These are phyloP conservation scores for Dolichotis patagonum DNA, from an alignment of 2,113 vertebrate genomes.

Conservation along the genomic window DNA sequence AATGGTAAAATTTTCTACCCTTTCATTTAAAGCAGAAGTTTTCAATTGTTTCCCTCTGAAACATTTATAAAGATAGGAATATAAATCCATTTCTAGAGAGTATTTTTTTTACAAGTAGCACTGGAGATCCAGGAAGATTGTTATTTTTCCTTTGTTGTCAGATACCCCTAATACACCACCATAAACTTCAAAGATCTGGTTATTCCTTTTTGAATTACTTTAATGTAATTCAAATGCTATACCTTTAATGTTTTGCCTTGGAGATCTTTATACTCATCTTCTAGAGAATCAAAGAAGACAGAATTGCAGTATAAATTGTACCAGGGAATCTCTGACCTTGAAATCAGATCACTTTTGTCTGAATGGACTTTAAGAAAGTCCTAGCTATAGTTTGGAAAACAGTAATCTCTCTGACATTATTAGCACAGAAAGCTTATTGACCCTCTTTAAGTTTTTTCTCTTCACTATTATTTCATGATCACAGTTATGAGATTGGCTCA, in stretches of 20 bases:
- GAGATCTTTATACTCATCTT: background rate
- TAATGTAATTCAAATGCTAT: slow-evolving; percentile 2
- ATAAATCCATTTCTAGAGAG: background rate
- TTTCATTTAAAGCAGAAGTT: background rate
- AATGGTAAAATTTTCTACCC: background rate
- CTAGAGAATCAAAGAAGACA: slow-evolving; percentile 9
- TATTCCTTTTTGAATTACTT: background rate
- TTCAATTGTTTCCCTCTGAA: background rate
- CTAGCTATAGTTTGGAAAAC: background rate
- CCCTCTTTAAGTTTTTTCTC: background rate
- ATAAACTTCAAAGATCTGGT: background rate
- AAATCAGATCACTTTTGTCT: background rate
- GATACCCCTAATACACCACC: background rate
- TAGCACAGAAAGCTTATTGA: background rate
- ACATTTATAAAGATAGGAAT: background rate
- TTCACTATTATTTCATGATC: background rate
- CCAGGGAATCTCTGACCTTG: background rate
- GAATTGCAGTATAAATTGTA: background rate
- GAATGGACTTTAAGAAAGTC: background rate
- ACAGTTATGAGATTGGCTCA: background rate
- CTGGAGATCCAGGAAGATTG: background rate
- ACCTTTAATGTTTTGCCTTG: background rate
- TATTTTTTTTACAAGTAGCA: background rate
- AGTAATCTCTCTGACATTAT: background rate
- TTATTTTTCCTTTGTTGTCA: background rate